Conservation (phyloP, 92 coral and sea anemone species). For the Parazoanthus swiftii region DNA sequence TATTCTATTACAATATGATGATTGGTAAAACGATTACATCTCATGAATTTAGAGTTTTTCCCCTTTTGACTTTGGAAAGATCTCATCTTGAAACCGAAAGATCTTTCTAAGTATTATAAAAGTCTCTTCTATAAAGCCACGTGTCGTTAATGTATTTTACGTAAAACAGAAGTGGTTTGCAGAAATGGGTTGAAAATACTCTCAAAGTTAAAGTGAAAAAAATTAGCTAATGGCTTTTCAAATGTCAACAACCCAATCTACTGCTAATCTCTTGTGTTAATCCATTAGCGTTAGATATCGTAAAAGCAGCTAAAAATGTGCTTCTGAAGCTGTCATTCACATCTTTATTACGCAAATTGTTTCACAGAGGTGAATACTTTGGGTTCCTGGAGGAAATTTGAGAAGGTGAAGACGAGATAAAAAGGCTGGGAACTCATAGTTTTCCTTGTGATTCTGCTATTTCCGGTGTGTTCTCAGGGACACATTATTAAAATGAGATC, state of each 20-base stretch:
- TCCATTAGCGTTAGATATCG: neutral
- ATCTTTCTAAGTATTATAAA: neutral
- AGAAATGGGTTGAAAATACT: neutral
- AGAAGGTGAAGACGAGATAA: neutral
- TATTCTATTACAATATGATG: constrained; percentile 31
- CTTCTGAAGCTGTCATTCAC: neutral
- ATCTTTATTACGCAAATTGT: neutral
- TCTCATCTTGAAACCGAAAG: neutral
- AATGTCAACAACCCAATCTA: constrained; percentile 34
- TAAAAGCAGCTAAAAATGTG: neutral
- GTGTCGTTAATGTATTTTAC: neutral
- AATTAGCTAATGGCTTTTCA: constrained; percentile 26
- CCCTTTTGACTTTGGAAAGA: neutral
- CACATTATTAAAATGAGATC: constrained; percentile 73
- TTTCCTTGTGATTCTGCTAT: constrained; percentile 63
- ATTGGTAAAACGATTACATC: constrained; percentile 7
- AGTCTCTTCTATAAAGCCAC: neutral
- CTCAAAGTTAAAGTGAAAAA: neutral
- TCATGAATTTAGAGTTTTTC: neutral
- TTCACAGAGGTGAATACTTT: neutral
- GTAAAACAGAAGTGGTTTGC: neutral
- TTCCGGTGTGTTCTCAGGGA: constrained; percentile 67
- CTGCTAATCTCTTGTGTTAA: constrained; percentile 35
- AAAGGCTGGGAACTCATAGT: neutral
- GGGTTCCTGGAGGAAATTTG: neutral